phyloP scores from a whole-genome alignment of 92 coral and sea anemone species.

The Epizoanthus fatuus region DNA sequence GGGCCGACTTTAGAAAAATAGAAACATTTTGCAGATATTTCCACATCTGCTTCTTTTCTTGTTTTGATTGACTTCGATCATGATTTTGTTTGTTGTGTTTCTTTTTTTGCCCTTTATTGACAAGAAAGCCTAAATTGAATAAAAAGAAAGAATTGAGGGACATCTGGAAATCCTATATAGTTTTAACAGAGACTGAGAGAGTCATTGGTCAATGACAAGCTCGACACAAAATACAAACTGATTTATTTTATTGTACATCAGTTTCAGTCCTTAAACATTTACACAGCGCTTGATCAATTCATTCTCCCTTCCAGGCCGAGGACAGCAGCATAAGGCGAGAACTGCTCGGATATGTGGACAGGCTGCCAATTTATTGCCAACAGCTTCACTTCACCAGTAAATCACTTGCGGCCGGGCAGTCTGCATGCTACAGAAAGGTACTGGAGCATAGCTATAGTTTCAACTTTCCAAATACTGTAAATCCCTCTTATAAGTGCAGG shows the following conservation, averaged over 20 bases:
- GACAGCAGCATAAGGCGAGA: constrained; percentile 79
- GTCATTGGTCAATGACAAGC: background rate
- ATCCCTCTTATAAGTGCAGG: too few relatives aligned
- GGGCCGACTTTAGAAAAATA: too few relatives aligned
- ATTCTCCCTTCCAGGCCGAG: constrained; percentile 62
- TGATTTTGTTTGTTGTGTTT: too few relatives aligned
- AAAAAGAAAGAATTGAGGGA: too few relatives aligned
- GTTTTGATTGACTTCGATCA: too few relatives aligned
- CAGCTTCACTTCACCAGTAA: constrained; percentile 90
- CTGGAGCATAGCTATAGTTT: background rate
- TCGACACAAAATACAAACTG: too few relatives aligned
- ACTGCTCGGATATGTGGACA: constrained; percentile 78
- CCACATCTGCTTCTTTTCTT: too few relatives aligned
- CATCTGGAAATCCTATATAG: background rate
- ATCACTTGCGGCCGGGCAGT: constrained; percentile 92
- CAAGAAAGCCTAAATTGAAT: too few relatives aligned
- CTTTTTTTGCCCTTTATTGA: too few relatives aligned
- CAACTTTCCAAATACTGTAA: too few relatives aligned
- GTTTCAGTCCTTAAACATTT: background rate
- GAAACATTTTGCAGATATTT: too few relatives aligned
- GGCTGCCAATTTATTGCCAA: constrained; percentile 92
- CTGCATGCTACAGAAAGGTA: constrained; percentile 94
- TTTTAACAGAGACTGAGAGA: background rate
- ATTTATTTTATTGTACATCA: background rate
- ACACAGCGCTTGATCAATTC: background rate